Evolutionary conservation across 2,888 invertebrate genomes (phyloP), one percentile per base, ranked within the genome.

Genomic region (Trypoxylon attenuatum): DNA sequence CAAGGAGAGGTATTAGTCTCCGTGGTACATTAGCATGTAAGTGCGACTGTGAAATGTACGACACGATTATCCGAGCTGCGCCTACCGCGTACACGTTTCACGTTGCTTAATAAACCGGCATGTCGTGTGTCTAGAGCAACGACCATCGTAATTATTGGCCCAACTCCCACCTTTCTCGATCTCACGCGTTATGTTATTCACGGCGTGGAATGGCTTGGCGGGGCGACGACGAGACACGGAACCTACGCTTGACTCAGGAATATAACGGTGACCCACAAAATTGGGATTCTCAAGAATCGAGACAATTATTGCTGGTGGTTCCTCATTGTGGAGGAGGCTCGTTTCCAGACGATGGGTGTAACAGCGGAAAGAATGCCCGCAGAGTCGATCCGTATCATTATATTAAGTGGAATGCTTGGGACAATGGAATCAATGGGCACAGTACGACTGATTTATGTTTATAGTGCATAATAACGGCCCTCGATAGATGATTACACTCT

Each of bases 61-160:
- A 66, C 66, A 59, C 55, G 59, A 58, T 77, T 70, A 61, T 64
- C 63, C 63, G 55, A 23, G 51, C 55, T 55, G 19, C 16, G 33
- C 21, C 51, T 55, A 53, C 46, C 63, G 47, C 41, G 68, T 64
- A 67, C 64, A 29, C 27, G 33, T 62, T 62, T 46, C 67, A 65
- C 62, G 69, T 78, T 71, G 77, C 73, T 69, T 62, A 77, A 79
- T 63, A 70, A 60, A 46, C 18, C 59, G 64, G 69, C 67, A 58
- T 76, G 69, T 70, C 64, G 65, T 57, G 58, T 50, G 71, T 64
- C 67, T 67, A 70, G 71, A 73, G 76, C 73, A 74, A 76, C 69
- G 75, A 71, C 73, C 70, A 69, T 45, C 46, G 69, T 73, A 79
- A 79, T 79, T 77, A 77, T 76, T 69, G 68, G 74, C 55, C 66